These are phyloP conservation scores for Marasmarcha lunaedactyla DNA, from an alignment of 2,888 invertebrate species.

Conservation along the genomic window DNA sequence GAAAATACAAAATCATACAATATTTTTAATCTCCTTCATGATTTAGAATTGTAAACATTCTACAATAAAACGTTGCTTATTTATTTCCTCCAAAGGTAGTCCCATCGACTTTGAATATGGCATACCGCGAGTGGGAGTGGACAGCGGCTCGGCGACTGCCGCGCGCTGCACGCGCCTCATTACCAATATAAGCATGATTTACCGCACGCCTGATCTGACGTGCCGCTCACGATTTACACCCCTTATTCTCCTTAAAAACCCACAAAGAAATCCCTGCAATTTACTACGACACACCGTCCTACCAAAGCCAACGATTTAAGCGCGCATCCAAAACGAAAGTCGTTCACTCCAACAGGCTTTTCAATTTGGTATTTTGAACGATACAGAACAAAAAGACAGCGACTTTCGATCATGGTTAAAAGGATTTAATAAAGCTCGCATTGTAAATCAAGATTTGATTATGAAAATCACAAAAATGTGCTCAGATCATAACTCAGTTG, in stretches of 20 bases:
- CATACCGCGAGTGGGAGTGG: too few species aligned
- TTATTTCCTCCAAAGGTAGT: too few species aligned
- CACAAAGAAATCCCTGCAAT: too few species aligned
- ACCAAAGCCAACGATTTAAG: too few species aligned
- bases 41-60: too few species aligned
- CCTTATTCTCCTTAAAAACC: background rate
- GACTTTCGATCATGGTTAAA: slow-evolving; percentile 19
- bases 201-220: slow-evolving; percentile 1
- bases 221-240: background rate
- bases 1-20: too few species aligned
- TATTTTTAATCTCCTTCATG: too few species aligned
- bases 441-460: slow-evolving; percentile 60
- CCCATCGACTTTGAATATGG: too few species aligned
- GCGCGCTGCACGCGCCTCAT: background rate
- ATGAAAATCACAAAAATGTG: slow-evolving; percentile 40
- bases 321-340: too few species aligned
- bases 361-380: background rate
- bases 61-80: too few species aligned
- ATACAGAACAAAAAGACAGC: background rate
- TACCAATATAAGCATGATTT: background rate
- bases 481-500: slow-evolving; percentile 33
- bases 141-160: background rate
- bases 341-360: background rate
- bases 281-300: too few species aligned
- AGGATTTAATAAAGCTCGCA: slow-evolving; percentile 40